phyloP scores from a whole-genome alignment of 2,888 invertebrate species.

The Apotomis turbidana region DNA sequence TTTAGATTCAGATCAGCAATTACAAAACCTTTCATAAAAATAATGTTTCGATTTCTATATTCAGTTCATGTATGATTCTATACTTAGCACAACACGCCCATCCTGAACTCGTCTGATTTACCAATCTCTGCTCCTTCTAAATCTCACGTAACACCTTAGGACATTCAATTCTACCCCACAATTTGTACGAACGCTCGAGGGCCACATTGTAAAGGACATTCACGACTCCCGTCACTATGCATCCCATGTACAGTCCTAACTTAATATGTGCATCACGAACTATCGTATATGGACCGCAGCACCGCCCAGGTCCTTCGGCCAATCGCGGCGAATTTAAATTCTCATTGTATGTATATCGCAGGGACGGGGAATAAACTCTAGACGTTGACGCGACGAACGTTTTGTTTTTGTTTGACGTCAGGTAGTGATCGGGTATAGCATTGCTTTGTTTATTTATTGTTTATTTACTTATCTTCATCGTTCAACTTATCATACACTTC shows the following conservation, averaged over 20 bases:
- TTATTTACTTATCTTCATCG: slow-evolving; percentile 19
- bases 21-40: too few species aligned
- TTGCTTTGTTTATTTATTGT: slow-evolving; percentile 21
- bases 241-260: slow-evolving; percentile 79
- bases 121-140: slow-evolving; percentile 8
- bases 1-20: too few species aligned
- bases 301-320: slow-evolving; percentile 70
- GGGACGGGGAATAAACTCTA: slow-evolving; percentile 74
- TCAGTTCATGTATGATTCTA: too few species aligned
- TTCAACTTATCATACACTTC: not conserved
- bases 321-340: slow-evolving; percentile 79
- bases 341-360: slow-evolving; percentile 82
- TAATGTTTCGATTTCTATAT: too few species aligned
- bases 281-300: slow-evolving; percentile 74
- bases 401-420: slow-evolving; percentile 36
- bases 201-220: slow-evolving; percentile 71
- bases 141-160: slow-evolving; percentile 34
- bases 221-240: slow-evolving; percentile 74
- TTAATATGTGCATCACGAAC: slow-evolving; percentile 84
- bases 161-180: slow-evolving; percentile 38
- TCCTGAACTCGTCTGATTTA: not conserved
- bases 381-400: slow-evolving; percentile 56
- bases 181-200: slow-evolving; percentile 50
- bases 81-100: not conserved
- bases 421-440: slow-evolving; percentile 14